These are phyloP conservation scores for Sciurus vulgaris DNA, from an alignment of 2,797 vertebrate genomes.

Conservation along the genomic window DNA sequence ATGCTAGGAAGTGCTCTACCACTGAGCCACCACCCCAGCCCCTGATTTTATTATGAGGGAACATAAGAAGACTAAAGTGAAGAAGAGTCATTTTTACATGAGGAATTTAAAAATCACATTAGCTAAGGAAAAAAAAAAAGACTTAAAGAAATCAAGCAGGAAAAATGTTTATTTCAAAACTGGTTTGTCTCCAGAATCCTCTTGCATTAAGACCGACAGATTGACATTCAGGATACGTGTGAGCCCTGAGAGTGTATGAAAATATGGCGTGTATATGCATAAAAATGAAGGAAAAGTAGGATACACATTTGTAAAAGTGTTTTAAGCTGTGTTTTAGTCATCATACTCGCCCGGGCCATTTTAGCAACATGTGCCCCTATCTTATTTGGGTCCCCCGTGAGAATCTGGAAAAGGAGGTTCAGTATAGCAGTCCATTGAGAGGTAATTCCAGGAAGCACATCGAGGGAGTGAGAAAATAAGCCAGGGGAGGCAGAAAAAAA, in stretches of 20 bases:
- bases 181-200: neutral
- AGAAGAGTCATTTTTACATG: neutral
- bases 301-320: neutral
- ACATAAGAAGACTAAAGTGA: neutral
- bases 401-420: conserved; percentile 1
- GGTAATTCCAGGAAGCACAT: neutral
- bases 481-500: neutral
- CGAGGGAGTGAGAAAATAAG: neutral
- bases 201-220: neutral
- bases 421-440: neutral
- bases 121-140: conserved; percentile 41
- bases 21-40: too few relatives aligned
- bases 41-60: neutral
- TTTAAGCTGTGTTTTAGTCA: neutral
- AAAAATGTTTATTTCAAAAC: conserved; percentile 57
- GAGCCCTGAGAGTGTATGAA: neutral
- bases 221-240: neutral
- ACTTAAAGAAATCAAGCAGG: neutral
- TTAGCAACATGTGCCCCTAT: neutral
- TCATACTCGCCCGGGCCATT: neutral
- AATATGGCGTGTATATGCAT: neutral
- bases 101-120: neutral
- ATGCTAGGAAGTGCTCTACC: too few relatives aligned
- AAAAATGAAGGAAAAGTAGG: neutral
- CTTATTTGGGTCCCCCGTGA: neutral